Evolutionary conservation across 2,888 invertebrate genomes (phyloP).

Genomic region (Fragum sueziense): DNA sequence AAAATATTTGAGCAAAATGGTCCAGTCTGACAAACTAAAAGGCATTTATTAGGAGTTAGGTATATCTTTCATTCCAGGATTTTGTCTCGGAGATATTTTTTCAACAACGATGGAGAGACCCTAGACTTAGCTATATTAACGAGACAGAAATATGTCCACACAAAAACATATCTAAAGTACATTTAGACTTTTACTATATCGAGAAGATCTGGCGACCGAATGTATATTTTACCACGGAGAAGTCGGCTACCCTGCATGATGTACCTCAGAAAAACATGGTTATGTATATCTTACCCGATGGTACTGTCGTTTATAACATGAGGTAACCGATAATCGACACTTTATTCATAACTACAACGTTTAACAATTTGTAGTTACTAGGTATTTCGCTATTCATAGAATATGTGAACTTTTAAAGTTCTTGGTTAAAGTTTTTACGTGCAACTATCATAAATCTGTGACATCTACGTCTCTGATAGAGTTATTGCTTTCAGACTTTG

Average conservation of each 20-base stretch:
- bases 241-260: background rate
- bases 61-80: slow-evolving; percentile 5
- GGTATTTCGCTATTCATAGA: too few species aligned
- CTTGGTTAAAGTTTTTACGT: too few species aligned
- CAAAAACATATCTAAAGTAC: background rate
- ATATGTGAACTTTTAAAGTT: too few species aligned
- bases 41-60: too few species aligned
- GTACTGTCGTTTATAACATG: background rate
- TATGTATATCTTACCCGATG: background rate
- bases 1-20: too few species aligned
- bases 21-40: too few species aligned
- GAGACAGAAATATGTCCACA: too few species aligned
- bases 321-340: background rate
- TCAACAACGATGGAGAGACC: background rate
- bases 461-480: too few species aligned
- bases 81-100: slow-evolving; percentile 1
- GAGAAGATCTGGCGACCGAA: background rate
- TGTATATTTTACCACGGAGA: slow-evolving; percentile 6
- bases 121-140: background rate
- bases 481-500: too few species aligned
- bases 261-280: background rate
- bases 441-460: too few species aligned
- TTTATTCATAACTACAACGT: too few species aligned
- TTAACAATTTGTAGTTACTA: too few species aligned
- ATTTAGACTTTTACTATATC: background rate